These are phyloP conservation scores for Scopus umbretta DNA, from an alignment of 2,113 vertebrate genomes.

Conservation along the genomic window DNA sequence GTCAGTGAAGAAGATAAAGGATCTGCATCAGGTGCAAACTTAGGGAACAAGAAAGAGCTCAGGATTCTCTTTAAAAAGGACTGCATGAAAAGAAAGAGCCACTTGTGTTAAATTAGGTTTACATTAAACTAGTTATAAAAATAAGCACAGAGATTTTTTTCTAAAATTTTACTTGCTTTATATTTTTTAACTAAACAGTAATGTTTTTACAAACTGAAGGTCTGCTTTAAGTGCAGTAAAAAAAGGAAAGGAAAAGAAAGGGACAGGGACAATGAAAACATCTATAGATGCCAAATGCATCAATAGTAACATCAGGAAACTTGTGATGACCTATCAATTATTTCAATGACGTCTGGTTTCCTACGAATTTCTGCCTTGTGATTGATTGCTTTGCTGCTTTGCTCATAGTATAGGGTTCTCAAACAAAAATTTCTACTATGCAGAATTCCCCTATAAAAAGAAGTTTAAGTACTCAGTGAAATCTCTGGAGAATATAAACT, in stretches of 20 bases:
- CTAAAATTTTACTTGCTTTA: neutral
- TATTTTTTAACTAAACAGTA: neutral
- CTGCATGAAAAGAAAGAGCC: neutral
- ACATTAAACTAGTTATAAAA: neutral
- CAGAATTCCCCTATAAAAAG: neutral
- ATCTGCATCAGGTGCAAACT: neutral
- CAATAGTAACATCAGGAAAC: neutral
- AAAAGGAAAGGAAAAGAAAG: neutral
- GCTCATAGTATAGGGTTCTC: neutral
- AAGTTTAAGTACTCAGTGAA: neutral
- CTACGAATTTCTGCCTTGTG: neutral
- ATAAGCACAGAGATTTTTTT: neutral
- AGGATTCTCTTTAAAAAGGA: neutral
- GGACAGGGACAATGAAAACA: neutral
- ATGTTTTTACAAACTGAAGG: neutral
- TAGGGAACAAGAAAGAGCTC: neutral
- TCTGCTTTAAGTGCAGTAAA: neutral
- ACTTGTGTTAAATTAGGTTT: neutral
- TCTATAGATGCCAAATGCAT: neutral
- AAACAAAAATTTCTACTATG: neutral
- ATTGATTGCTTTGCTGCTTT: neutral
- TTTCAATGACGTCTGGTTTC: neutral
- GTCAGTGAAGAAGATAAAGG: neutral
- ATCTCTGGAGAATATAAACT: neutral
- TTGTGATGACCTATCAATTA: neutral